These are phyloP conservation scores for Podotricha telesiphe DNA, from an alignment of 2,888 invertebrate species.

Conservation along the genomic window DNA sequence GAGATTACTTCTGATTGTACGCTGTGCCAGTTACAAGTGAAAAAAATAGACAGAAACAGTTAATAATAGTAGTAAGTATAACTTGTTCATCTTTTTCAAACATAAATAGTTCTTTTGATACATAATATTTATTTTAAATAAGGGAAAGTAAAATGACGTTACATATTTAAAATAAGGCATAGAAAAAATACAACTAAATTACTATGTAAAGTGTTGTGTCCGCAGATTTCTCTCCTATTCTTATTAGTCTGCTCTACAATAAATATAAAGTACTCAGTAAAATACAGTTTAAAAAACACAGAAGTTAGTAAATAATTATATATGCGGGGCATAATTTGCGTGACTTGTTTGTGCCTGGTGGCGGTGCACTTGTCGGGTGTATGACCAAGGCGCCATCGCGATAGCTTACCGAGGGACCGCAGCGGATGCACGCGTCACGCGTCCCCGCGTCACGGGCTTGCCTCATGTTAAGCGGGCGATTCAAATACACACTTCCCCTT, in stretches of 20 bases:
- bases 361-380: slow-evolving; percentile 49
- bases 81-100: background rate
- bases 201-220: background rate
- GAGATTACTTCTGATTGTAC: too few relatives aligned
- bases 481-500: slow-evolving; percentile 36
- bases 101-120: too few relatives aligned
- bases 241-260: too few relatives aligned
- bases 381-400: slow-evolving; percentile 62
- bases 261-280: background rate
- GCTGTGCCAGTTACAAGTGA: too few relatives aligned
- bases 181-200: background rate
- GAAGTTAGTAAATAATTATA: background rate
- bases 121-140: too few relatives aligned
- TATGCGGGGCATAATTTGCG: slow-evolving; percentile 18
- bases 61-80: background rate
- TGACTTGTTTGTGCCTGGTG: slow-evolving; percentile 28
- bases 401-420: slow-evolving; percentile 67
- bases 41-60: background rate
- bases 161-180: too few relatives aligned
- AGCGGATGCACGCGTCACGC: slow-evolving; percentile 77
- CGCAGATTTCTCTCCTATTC: too few relatives aligned
- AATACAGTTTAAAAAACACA: background rate
- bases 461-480: slow-evolving; percentile 60
- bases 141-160: too few relatives aligned
- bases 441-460: slow-evolving; percentile 70